Percentiles rank a stretch among this genome's conserved stretches.
These are phyloP conservation scores for Tyrophagus putrescentiae DNA, from an alignment of 1,140 invertebrate species.

Conservation along the genomic window DNA sequence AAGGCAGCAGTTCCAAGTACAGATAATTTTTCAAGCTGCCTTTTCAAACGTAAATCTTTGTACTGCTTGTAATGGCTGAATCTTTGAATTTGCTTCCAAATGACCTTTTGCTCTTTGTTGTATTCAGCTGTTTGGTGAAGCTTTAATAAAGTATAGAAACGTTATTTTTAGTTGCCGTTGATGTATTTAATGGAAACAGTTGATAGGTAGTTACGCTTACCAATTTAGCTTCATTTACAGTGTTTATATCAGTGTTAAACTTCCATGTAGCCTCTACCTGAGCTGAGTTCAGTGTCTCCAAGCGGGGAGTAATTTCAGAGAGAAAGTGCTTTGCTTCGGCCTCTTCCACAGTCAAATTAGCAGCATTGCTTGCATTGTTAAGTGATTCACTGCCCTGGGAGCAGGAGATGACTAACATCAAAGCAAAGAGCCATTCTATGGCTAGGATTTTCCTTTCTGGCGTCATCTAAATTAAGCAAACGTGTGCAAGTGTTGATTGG, in stretches of 20 bases:
- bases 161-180: too few species aligned
- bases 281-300: background rate
- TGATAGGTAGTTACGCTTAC: too few species aligned
- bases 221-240: slow-evolving; percentile 5
- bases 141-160: too few species aligned
- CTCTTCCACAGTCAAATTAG: background rate
- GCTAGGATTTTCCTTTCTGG: too few species aligned
- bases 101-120: background rate
- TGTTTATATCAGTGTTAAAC: slow-evolving; percentile 14
- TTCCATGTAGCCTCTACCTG: slow-evolving; percentile 13
- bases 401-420: too few species aligned
- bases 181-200: too few species aligned
- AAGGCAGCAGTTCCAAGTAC: slow-evolving; percentile 57
- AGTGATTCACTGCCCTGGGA: too few species aligned
- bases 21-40: slow-evolving; percentile 57
- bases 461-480: too few species aligned
- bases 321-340: background rate
- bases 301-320: background rate
- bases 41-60: slow-evolving; percentile 21
- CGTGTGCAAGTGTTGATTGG: too few species aligned
- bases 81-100: background rate
- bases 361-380: too few species aligned
- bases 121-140: background rate
- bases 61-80: background rate
- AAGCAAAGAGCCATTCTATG: too few species aligned